Conservation (phyloP, 2,888 invertebrate genomes). For the Caenorhabditis macrosperma region DNA sequence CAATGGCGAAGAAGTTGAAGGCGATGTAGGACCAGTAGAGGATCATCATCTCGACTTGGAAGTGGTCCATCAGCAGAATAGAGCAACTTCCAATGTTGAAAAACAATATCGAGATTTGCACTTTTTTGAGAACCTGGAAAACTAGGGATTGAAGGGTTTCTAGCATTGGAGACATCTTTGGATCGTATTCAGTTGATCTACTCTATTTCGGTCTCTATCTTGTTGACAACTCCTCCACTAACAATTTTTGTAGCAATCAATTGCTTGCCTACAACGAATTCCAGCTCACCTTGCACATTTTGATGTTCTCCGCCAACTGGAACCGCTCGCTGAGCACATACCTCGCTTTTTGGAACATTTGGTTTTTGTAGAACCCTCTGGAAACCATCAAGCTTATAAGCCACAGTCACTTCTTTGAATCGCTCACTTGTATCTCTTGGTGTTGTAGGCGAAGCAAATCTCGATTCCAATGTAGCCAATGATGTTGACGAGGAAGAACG, state of each 20-base stretch:
- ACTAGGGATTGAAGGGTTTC: background rate
- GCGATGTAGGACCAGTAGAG: slow-evolving; percentile 43
- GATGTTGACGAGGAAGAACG: slow-evolving; percentile 46
- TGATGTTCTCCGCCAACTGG: slow-evolving; percentile 55
- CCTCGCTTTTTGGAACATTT: slow-evolving; percentile 1
- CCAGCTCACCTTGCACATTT: slow-evolving; percentile 47
- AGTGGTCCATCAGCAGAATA: slow-evolving; percentile 49
- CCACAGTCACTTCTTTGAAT: too few species aligned
- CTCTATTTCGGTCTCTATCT: too few species aligned
- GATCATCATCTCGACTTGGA: slow-evolving; percentile 14
- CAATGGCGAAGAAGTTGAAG: slow-evolving; percentile 38
- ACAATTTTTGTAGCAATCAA: too few species aligned
- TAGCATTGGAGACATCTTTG: too few species aligned
- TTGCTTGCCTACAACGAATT: too few species aligned
- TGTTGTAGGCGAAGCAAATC: slow-evolving; percentile 30
- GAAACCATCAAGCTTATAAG: too few species aligned
- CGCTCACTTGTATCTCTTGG: slow-evolving; percentile 28
- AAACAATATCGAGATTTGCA: slow-evolving; percentile 50
- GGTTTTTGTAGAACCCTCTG: slow-evolving; percentile 26
- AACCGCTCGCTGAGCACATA: slow-evolving; percentile 50
- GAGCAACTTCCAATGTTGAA: slow-evolving; percentile 48
- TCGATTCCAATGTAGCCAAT: slow-evolving; percentile 48
- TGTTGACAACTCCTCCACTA: too few species aligned
- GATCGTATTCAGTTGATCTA: too few species aligned
- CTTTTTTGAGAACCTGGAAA: slow-evolving; percentile 33